Conservation (phyloP, 2,113 vertebrate species). For the Cololabis saira region DNA sequence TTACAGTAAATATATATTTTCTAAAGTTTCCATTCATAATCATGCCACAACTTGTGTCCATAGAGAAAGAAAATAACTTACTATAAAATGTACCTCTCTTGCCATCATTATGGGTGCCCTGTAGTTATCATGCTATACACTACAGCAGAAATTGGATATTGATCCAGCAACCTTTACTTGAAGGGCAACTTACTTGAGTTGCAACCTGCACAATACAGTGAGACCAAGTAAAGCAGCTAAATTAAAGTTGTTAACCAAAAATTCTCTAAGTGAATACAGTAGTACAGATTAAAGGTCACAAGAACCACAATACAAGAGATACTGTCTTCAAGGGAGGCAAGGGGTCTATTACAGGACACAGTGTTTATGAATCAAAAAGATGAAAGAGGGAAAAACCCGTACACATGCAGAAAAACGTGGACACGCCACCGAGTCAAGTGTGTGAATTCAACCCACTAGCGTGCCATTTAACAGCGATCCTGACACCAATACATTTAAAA, state of each 20-base stretch:
- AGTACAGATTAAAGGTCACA: too few species aligned
- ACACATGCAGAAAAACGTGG: not conserved
- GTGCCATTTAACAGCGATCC: slow-evolving; percentile 6
- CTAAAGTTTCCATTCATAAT: slow-evolving; percentile 3
- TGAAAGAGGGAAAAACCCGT: not conserved
- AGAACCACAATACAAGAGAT: too few species aligned
- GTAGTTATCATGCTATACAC: too few species aligned
- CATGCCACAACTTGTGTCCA: not conserved
- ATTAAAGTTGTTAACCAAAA: too few species aligned
- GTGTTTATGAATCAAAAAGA: not conserved
- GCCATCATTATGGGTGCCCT: too few species aligned
- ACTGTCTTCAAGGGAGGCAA: not conserved
- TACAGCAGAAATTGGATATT: too few species aligned
- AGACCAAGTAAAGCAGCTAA: too few species aligned
- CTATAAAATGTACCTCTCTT: too few species aligned
- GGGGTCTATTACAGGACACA: not conserved
- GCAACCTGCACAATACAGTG: too few species aligned
- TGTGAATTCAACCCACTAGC: slow-evolving; percentile 6
- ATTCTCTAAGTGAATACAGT: too few species aligned
- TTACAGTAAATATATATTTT: not conserved
- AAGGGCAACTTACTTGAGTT: too few species aligned
- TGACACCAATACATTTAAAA: slow-evolving; percentile 22
- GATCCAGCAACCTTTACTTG: too few species aligned
- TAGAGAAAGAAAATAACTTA: not conserved
- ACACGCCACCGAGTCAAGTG: not conserved